These are phyloP conservation scores for Lipophrys pholis DNA, from an alignment of 2,113 vertebrate species.

Conservation along the genomic window DNA sequence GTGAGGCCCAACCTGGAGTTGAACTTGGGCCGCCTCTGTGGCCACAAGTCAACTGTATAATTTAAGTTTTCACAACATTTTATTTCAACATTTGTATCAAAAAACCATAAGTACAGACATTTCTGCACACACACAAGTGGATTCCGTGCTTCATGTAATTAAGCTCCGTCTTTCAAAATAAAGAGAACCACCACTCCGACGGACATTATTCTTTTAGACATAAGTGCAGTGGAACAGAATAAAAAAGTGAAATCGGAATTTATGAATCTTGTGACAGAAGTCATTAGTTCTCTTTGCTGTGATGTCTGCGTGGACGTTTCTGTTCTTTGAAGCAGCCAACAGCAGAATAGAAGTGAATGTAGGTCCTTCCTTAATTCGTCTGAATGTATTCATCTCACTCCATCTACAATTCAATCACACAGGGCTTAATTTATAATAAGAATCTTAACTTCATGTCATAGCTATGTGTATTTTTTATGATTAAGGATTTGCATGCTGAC, in stretches of 20 bases:
- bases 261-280: constrained; percentile 15
- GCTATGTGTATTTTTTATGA: too few relatives aligned
- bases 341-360: neutral
- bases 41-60: too few relatives aligned
- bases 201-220: constrained; percentile 9
- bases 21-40: too few relatives aligned
- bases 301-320: neutral
- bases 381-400: neutral
- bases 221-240: constrained; percentile 5
- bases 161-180: neutral
- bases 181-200: neutral
- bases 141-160: neutral
- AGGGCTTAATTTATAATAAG: neutral
- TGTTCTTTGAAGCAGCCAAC: neutral
- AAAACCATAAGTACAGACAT: neutral
- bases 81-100: neutral
- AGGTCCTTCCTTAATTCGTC: neutral
- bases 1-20: too few relatives aligned
- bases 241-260: constrained; percentile 1
- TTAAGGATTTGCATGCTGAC: too few relatives aligned
- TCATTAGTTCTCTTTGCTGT: constrained; percentile 2
- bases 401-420: neutral
- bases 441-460: neutral
- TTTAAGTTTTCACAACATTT: too few relatives aligned
- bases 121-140: neutral